Evolutionary conservation across 2,888 invertebrate species (phyloP).

Genomic region (Nasonia oneida): DNA sequence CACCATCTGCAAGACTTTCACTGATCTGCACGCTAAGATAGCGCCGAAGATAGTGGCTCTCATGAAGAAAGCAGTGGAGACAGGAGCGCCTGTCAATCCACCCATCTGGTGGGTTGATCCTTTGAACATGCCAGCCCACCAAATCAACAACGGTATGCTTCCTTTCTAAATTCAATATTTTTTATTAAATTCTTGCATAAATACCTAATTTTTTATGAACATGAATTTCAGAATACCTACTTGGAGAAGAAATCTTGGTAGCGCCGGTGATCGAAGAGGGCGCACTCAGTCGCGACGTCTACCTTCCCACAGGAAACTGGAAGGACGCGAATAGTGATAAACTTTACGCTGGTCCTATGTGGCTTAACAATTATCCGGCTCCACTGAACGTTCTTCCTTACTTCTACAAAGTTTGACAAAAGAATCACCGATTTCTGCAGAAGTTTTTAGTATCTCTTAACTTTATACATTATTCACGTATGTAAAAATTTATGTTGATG

Average conservation of each 20-base stretch:
- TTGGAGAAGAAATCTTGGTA: slow-evolving; percentile 88
- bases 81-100: slow-evolving; percentile 87
- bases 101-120: slow-evolving; percentile 94
- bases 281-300: slow-evolving; percentile 84
- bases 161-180: slow-evolving; percentile 21
- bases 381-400: slow-evolving; percentile 86
- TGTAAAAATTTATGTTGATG: slow-evolving; percentile 32
- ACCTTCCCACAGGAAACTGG: slow-evolving; percentile 89
- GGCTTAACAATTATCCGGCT: slow-evolving; percentile 84
- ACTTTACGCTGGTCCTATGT: slow-evolving; percentile 82
- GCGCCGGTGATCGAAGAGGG: slow-evolving; percentile 88
- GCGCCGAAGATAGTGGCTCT: slow-evolving; percentile 83
- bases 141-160: slow-evolving; percentile 77
- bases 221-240: slow-evolving; percentile 85
- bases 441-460: background rate
- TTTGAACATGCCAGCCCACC: slow-evolving; percentile 82
- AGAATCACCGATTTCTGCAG: background rate
- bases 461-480: slow-evolving; percentile 22
- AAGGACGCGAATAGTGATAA: slow-evolving; percentile 80
- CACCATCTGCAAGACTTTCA: slow-evolving; percentile 83
- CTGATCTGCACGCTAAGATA: slow-evolving; percentile 84
- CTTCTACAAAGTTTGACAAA: slow-evolving; percentile 79
- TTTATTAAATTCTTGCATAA: background rate
- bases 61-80: slow-evolving; percentile 82
- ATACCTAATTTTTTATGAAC: background rate